Percentiles rank a stretch among this genome's conserved stretches.
These are phyloP conservation scores for Calosoma granatense DNA, from an alignment of 1,140 invertebrate genomes.

Conservation along the genomic window DNA sequence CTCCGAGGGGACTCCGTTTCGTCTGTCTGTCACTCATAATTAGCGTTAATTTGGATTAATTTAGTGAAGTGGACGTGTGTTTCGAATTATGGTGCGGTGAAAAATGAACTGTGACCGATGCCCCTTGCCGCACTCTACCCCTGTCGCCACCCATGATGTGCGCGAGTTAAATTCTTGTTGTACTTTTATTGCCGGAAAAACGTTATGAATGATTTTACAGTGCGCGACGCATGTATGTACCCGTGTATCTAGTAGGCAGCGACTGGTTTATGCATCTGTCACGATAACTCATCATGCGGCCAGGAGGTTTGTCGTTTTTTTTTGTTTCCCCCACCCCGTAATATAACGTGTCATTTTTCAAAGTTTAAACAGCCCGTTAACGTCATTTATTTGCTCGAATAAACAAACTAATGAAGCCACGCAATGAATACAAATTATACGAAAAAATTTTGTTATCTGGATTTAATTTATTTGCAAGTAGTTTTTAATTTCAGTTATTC, in stretches of 20 bases:
- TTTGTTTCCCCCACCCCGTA: too few species aligned
- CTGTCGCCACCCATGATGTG: neutral
- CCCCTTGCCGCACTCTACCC: neutral
- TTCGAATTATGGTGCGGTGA: conserved; percentile 6
- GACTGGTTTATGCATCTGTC: conserved; percentile 8
- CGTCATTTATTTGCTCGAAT: neutral
- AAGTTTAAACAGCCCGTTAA: neutral
- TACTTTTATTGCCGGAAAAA: conserved; percentile 9
- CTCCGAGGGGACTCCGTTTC: neutral
- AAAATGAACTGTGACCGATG: neutral
- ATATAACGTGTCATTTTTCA: neutral
- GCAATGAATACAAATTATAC: neutral
- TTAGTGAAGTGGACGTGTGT: conserved; percentile 8
- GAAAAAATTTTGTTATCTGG: too few species aligned
- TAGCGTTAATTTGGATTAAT: conserved; percentile 7
- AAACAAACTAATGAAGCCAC: neutral
- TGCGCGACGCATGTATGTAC: conserved; percentile 3
- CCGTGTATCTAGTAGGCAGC: neutral
- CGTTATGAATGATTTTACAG: conserved; percentile 8
- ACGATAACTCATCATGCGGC: conserved; percentile 2
- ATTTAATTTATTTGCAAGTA: too few species aligned
- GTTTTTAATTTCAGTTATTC: too few species aligned
- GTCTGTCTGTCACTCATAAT: conserved; percentile 6
- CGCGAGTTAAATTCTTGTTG: neutral
- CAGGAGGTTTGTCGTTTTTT: neutral